Conservation (phyloP, 2,113 vertebrate species). For the Solea senegalensis region DNA sequence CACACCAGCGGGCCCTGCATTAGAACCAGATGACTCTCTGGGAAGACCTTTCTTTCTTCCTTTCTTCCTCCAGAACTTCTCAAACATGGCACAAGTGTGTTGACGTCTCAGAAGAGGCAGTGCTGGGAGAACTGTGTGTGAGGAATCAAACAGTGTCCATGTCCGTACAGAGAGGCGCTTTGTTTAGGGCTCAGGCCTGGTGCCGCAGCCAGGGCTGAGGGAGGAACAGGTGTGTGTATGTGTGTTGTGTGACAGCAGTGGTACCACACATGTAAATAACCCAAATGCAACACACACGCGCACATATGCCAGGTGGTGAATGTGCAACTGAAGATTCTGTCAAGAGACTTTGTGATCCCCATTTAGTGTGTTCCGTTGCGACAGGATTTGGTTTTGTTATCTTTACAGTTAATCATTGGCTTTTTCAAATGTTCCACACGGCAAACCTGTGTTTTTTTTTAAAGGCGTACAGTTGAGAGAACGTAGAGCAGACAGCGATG, state of each 20-base stretch:
- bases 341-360: not conserved
- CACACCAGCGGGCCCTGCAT: constrained; percentile 80
- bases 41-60: constrained; percentile 48
- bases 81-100: constrained; percentile 45
- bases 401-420: constrained; percentile 24
- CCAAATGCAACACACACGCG: constrained; percentile 1
- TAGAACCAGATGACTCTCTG: constrained; percentile 81
- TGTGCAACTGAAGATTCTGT: constrained; percentile 36
- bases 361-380: constrained; percentile 31
- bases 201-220: constrained; percentile 18
- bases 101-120: constrained; percentile 57
- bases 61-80: constrained; percentile 55
- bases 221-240: constrained; percentile 68
- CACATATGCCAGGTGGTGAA: constrained; percentile 49
- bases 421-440: constrained; percentile 9
- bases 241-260: constrained; percentile 10
- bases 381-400: constrained; percentile 35
- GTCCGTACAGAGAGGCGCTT: constrained; percentile 55
- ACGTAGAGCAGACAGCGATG: not conserved
- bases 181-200: constrained; percentile 48
- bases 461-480: not conserved
- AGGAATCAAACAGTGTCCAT: constrained; percentile 44
- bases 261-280: constrained; percentile 27
- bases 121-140: constrained; percentile 9
- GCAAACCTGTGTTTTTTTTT: constrained; percentile 23